These are phyloP conservation scores for Sycophila sp. DNA, from an alignment of 1,140 invertebrate species.

Conservation along the genomic window DNA sequence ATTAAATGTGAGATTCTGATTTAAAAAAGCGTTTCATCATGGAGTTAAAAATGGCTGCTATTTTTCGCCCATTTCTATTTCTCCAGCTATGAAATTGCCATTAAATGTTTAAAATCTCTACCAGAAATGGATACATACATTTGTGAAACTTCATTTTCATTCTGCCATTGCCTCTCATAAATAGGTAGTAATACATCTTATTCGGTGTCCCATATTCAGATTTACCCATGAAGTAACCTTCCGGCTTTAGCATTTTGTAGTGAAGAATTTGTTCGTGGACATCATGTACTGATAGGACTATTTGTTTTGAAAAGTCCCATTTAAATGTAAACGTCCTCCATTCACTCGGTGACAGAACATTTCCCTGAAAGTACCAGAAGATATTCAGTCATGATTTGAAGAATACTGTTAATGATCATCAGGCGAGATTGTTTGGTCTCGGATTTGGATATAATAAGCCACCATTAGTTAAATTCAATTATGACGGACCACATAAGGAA, in stretches of 20 bases:
- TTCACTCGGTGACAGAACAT: background rate
- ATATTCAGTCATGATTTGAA: too few species aligned
- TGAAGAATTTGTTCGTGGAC: background rate
- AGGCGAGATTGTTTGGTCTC: too few species aligned
- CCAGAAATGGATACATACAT: background rate
- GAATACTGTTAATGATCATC: too few species aligned
- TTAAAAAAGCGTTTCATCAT: too few species aligned
- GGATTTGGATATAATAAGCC: too few species aligned
- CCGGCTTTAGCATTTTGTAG: background rate
- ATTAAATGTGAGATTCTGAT: too few species aligned
- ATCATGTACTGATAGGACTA: background rate
- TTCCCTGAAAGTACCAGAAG: background rate
- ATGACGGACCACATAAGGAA: too few species aligned
- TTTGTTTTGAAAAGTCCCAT: slow-evolving; percentile 5
- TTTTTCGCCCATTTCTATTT: too few species aligned
- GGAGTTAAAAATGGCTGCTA: too few species aligned
- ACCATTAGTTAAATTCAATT: too few species aligned
- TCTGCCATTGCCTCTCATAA: background rate
- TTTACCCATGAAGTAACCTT: background rate
- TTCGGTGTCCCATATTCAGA: background rate
- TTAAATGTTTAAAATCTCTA: background rate
- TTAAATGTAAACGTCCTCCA: slow-evolving; percentile 27
- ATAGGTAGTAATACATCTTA: too few species aligned
- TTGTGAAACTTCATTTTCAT: slow-evolving; percentile 27
- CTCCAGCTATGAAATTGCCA: too few species aligned